phyloP scores from a whole-genome alignment of 2,113 vertebrate genomes.

The Carlito syrichta region DNA sequence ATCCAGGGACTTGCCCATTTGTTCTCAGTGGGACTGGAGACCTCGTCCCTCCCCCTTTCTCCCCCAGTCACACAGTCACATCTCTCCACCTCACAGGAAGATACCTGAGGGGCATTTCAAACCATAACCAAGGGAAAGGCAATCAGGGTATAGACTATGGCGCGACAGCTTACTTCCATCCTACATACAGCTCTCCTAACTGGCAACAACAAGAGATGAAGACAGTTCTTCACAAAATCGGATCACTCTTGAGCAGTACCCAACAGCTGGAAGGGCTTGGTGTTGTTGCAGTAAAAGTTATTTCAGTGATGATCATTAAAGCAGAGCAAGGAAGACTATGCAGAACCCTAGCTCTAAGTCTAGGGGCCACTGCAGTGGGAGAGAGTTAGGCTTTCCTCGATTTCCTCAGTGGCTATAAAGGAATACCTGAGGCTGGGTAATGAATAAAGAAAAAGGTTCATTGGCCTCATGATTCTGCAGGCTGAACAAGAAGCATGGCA shows the following conservation, averaged over 20 bases:
- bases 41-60: too few relatives aligned
- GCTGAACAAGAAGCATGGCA: not conserved
- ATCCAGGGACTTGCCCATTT: too few relatives aligned
- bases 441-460: not conserved
- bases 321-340: not conserved
- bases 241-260: too few relatives aligned
- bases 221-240: not conserved
- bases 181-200: slow-evolving; percentile 67
- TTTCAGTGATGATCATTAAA: not conserved
- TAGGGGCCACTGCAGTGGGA: not conserved
- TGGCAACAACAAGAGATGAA: not conserved
- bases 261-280: not conserved
- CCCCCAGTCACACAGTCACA: not conserved
- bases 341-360: not conserved
- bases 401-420: rapidly evolving
- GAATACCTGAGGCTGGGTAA: not conserved
- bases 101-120: slow-evolving; percentile 58
- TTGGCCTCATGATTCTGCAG: not conserved
- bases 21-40: not conserved
- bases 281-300: not conserved
- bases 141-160: slow-evolving; percentile 67
- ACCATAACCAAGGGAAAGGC: slow-evolving; percentile 75
- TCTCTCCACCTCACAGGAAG: not conserved
- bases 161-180: slow-evolving; percentile 25
- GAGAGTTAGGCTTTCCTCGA: not conserved